Conservation (phyloP, 1,140 invertebrate species). For the Diploscapter pachys region DNA sequence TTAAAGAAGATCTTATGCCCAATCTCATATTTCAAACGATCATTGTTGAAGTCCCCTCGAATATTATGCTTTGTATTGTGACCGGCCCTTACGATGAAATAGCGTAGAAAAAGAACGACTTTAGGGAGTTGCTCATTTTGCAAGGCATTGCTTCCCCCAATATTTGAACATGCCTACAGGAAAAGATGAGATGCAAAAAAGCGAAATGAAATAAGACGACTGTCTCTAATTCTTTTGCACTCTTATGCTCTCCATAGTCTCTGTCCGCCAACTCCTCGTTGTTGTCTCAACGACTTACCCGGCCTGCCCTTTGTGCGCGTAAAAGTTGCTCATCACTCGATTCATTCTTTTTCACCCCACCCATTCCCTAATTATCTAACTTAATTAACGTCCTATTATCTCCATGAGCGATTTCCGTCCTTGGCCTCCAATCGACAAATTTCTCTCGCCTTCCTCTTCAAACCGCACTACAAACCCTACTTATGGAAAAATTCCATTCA, state of each 20-base stretch:
- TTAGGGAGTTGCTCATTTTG: no score
- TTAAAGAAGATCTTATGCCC: no score
- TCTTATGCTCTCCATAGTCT: constrained; percentile 1
- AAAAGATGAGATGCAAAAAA: background rate
- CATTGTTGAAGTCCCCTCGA: no score
- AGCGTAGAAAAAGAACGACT: no score
- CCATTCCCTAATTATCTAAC: no score
- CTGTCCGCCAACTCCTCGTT: constrained; percentile 2
- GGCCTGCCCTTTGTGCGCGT: background rate
- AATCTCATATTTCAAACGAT: no score
- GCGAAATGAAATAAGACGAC: constrained; percentile 2
- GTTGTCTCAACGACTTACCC: constrained; percentile 14
- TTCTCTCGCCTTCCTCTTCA: no score
- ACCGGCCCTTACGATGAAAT: no score
- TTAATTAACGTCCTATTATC: background rate
- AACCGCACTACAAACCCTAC: background rate
- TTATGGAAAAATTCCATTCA: constrained; percentile 9
- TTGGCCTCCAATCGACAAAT: background rate
- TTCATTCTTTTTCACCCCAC: no score
- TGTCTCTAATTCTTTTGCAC: background rate
- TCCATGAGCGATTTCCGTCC: constrained; percentile 10
- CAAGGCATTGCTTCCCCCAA: no score
- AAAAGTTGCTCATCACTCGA: constrained; percentile 9
- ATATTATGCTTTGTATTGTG: no score
- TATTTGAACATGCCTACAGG: no score